Base-by-base conservation (phyloP, 1,140 invertebrate species). In the Brachionus manjavacas region DNA sequence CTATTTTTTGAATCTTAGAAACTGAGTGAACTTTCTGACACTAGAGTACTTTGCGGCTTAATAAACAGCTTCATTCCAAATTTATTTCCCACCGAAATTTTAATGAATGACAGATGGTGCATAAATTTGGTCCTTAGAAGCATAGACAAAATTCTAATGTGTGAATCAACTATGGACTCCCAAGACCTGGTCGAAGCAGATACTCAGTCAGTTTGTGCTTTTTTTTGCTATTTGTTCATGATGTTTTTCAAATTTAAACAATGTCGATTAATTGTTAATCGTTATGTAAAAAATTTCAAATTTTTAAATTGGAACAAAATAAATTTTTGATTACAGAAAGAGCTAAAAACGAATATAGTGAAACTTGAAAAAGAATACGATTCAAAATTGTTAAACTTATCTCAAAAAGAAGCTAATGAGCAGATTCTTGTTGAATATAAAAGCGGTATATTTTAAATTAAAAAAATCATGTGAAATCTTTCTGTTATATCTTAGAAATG, bases 61-160 rank as follows among this genome's bases (percentile, higher is more conserved):
- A 86, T 89, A 49, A 89, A 89, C 70, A 88, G 88, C 8, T 88
- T 88, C 85, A 87, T 89, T 64, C 88, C 88, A 83, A 88, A 88
- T 84, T 87, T 87, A 12, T 89, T 89, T 84, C 88, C 88, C n/a
- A 87, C 88, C 8, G 88, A 89, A 76, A 86, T 89, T 7, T 85
- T 89, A 14, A 86, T 89, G 2, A 89, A 89, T 85, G 88, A 89
- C 85, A 89, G 88, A 84, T 89, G 88, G 88, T 88, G 88, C 55
- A 88, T 89, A 31, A 88, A 89, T 84, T 39, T 88, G 43, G 87
- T 86, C 8, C 78, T 89, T 64, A 86, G 86, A 60, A 86, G 87
- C 23, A 86, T 87, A 46, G 88, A 89, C 81, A 88, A 87, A 72
- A 89, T 89, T 87, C 87, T 89, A 83, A 87, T 88, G 85, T 85